Evolutionary conservation across 2,113 vertebrate species (phyloP).

Genomic region (Entelurus aequoreus): DNA sequence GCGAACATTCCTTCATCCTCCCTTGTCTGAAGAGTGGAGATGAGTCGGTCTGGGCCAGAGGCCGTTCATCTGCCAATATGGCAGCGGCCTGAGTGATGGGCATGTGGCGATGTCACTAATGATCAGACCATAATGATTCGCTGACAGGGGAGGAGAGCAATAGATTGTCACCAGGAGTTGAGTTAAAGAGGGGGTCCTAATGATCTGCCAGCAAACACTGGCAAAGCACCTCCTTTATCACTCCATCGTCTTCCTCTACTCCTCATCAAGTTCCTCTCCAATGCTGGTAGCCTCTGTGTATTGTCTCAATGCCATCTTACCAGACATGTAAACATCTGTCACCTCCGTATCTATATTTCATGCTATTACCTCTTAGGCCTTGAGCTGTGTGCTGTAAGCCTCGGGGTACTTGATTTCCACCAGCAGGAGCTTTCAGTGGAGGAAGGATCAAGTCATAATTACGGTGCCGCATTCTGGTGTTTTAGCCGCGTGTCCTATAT

Average conservation of each 20-base stretch:
- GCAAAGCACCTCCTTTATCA: constrained; percentile 61
- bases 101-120: constrained; percentile 72
- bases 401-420: constrained; percentile 64
- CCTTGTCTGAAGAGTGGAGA: constrained; percentile 60
- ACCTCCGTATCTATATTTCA: constrained; percentile 69
- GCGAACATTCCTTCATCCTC: constrained; percentile 62
- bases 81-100: constrained; percentile 69
- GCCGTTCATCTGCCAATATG: constrained; percentile 71
- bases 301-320: constrained; percentile 63
- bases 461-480: constrained; percentile 53
- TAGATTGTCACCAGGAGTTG: constrained; percentile 68
- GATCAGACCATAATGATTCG: constrained; percentile 75
- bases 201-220: constrained; percentile 65
- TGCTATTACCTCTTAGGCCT: constrained; percentile 71
- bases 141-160: constrained; percentile 72
- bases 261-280: constrained; percentile 61
- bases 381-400: constrained; percentile 64
- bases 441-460: constrained; percentile 67
- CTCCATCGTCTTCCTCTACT: constrained; percentile 51
- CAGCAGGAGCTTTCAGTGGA: constrained; percentile 58
- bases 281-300: constrained; percentile 51
- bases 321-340: constrained; percentile 66
- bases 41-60: constrained; percentile 62
- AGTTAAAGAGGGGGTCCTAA: constrained; percentile 66
- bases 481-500: constrained; percentile 72